A percentile compares a stretch with the other conserved stretches of the same genome.
Evolutionary conservation across 2,113 vertebrate species (phyloP).

Genomic region (Clarias gariepinus): DNA sequence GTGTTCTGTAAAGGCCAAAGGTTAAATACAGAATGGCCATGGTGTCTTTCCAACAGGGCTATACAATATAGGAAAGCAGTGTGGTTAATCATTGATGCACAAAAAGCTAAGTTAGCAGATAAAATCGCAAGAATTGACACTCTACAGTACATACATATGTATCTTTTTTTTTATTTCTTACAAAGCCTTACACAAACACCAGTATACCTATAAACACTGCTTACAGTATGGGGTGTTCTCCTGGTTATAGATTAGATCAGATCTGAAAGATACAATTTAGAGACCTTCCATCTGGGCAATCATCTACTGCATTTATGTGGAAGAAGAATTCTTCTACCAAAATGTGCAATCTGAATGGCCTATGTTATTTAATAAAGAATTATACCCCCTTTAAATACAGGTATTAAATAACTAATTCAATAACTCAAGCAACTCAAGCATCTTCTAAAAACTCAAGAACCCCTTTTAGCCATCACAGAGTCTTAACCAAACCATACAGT

Average conservation of each 20-base stretch:
- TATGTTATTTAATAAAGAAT: no score
- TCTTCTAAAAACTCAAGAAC: not conserved
- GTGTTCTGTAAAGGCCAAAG: constrained; percentile 22
- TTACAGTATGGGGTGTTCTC: no score
- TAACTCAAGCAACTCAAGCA: no score
- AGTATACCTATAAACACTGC: no score
- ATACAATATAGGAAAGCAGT: not conserved
- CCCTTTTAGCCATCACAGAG: not conserved
- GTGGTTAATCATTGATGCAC: not conserved
- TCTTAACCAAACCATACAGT: not conserved
- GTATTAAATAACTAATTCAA: no score
- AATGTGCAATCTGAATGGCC: no score
- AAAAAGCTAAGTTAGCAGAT: not conserved
- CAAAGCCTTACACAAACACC: no score
- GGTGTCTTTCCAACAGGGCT: not conserved
- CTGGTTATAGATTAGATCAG: no score
- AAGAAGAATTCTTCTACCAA: no score
- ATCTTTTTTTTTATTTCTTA: not conserved
- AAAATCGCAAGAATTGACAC: not conserved
- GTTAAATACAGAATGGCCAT: not conserved
- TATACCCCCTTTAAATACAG: no score
- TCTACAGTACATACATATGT: not conserved
- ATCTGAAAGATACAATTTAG: not conserved
- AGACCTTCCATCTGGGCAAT: not conserved
- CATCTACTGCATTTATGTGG: no score